Percentiles rank a stretch among this genome's conserved stretches.
Evolutionary conservation across 2,113 vertebrate genomes (phyloP).

Genomic region (Hemibates koningsi): DNA sequence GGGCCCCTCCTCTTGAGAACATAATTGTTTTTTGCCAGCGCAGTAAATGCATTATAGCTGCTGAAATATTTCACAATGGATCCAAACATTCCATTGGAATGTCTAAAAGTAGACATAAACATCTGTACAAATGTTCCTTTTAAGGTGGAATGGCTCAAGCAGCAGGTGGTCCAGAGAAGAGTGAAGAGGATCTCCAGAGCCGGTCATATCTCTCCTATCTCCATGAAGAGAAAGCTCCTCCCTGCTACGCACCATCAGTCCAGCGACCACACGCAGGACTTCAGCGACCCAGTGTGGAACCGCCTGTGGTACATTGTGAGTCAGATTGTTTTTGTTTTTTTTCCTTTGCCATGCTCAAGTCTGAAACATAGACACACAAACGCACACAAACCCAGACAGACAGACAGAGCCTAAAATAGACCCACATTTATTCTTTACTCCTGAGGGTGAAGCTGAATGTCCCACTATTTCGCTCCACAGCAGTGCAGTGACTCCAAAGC

Average conservation of each 20-base stretch:
- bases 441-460: neutral
- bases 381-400: neutral
- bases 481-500: conserved; percentile 77
- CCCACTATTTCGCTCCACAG: conserved; percentile 61
- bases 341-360: neutral
- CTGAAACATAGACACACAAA: conserved; percentile 6
- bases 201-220: neutral
- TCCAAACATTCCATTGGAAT: neutral
- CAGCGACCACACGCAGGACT: conserved; percentile 66
- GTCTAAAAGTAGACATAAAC: neutral
- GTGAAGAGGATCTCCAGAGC: conserved; percentile 80
- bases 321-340: neutral
- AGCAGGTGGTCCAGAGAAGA: conserved; percentile 85
- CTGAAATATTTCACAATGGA: neutral
- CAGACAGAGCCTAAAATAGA: conserved; percentile 20
- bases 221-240: neutral
- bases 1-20: neutral
- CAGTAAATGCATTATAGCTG: neutral
- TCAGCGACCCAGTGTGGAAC: conserved; percentile 83
- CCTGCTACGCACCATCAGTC: neutral
- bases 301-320: conserved; percentile 94
- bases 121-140: conserved; percentile 2
- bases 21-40: neutral
- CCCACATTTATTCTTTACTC: conserved; percentile 8
- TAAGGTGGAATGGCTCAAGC: conserved; percentile 95